Evolutionary conservation across 2,113 vertebrate genomes (phyloP), one percentile per base, ranked within the genome.

Genomic region (Myrmecophaga tridactyla): DNA sequence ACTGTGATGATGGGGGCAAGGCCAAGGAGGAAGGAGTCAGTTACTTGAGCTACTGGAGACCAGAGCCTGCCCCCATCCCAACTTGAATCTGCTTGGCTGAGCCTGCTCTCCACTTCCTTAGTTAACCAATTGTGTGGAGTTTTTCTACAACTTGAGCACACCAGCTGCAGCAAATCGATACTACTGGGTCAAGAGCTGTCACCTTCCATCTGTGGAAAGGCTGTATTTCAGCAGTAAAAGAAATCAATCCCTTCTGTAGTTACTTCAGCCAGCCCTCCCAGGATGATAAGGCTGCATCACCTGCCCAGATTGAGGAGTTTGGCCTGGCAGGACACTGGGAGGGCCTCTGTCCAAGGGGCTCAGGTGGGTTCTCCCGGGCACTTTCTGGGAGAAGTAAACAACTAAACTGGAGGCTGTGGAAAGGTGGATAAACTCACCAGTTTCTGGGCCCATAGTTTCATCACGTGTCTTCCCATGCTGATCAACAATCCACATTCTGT

Each of bases 81-180:
- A 0, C 36, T 21, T 8, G 29, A 75, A 21, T 63, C 53, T 14
- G 20, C 77, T 29, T 31, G 4, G 43, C 58, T 46, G 67, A 92
- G 53, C 43, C 77, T 65, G 34, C 11, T 73, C 34, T 82, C 85
- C 36, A 25, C 84, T 86, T 93, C 76, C 70, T 92, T 72, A 72
- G 85, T 18, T 51, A 70, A 67, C 27, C 63, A 82, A n/a, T 4
- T 8, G 31, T 18, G 56, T 46, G 13, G 36, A 96, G 62, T 92
- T 96, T 95, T 96, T 78, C 92, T 92, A 70, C 72, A 82, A 73
- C 48, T 85, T 88, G 81, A 97, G 72, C 60, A 77, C 72, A 93
- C 14, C 0, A 3, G 69, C 77, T 93, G 8, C 48, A 94, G 77
- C 46, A 70, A 94, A 92, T 97, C 76, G 0, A 97, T 90, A 73